Evolutionary conservation across 2,888 invertebrate species (phyloP).

Genomic region (Linnaemya tessellans): DNA sequence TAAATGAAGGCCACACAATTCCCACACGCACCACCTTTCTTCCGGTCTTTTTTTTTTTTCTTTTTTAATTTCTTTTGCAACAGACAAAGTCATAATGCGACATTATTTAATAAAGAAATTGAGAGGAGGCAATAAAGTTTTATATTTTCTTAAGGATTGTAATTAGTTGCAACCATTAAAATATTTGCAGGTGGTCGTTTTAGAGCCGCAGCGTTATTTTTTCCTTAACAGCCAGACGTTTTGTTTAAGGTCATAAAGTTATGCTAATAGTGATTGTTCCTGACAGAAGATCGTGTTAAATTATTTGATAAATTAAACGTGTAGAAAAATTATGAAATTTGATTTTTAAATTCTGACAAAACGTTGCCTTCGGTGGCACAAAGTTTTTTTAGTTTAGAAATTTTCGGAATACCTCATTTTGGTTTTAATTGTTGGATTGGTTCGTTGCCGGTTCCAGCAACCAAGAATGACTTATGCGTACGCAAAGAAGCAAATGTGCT

Average conservation of each 20-base stretch:
- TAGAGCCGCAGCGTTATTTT: not conserved
- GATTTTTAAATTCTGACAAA: too few species aligned
- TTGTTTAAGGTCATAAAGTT: not conserved
- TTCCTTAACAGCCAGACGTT: not conserved
- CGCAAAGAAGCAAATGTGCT: too few species aligned
- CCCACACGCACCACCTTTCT: constrained; percentile 21
- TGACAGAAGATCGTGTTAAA: too few species aligned
- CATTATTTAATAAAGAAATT: constrained; percentile 57
- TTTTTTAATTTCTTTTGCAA: not conserved
- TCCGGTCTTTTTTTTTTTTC: not conserved
- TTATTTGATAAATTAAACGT: too few species aligned
- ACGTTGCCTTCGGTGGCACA: too few species aligned
- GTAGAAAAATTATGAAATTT: too few species aligned
- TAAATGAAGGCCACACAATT: constrained; percentile 50
- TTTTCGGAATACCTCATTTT: too few species aligned
- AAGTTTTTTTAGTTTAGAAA: too few species aligned
- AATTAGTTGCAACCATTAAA: constrained; percentile 25
- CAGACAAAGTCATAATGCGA: constrained; percentile 44
- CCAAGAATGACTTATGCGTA: too few species aligned
- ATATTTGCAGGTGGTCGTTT: constrained; percentile 43
- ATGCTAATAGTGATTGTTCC: not conserved
- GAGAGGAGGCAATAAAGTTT: constrained; percentile 25
- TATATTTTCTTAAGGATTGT: constrained; percentile 20
- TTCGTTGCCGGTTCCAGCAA: too few species aligned
- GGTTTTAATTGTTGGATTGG: too few species aligned